A percentile compares a stretch with the other conserved stretches of the same genome.
Evolutionary conservation across 2,797 vertebrate species (phyloP).

Genomic region (Acropternis orthonyx): DNA sequence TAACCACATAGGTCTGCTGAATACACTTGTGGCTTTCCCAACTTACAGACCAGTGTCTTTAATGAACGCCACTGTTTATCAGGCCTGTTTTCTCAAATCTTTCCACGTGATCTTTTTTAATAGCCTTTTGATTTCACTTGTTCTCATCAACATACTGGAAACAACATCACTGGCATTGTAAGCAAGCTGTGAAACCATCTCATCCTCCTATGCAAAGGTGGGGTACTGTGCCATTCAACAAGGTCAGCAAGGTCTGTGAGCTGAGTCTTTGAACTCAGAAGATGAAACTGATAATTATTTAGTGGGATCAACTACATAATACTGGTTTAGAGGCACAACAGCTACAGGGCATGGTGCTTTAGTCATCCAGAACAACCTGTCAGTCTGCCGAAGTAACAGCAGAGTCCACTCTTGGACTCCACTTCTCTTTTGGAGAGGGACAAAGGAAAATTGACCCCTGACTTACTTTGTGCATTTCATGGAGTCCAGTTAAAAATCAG

Average conservation of each 20-base stretch:
- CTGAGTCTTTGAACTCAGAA: not conserved
- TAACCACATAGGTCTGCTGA: not conserved
- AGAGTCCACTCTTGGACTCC: not conserved
- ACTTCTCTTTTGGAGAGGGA: not conserved
- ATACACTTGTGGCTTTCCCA: not conserved
- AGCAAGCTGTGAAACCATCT: not conserved
- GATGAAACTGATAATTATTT: not conserved
- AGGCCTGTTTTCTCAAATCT: not conserved
- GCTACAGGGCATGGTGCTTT: not conserved
- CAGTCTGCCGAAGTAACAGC: not conserved
- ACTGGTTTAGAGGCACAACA: not conserved
- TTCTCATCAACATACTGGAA: not conserved
- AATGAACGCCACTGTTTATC: not conserved
- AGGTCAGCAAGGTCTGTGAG: not conserved
- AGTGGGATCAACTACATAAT: not conserved
- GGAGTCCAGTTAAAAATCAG: not conserved
- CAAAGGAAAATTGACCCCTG: not conserved
- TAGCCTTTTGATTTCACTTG: not conserved
- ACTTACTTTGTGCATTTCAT: not conserved
- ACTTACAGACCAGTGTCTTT: not conserved
- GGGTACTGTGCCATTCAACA: fast-evolving
- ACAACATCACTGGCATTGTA: fast-evolving
- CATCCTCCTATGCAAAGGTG: fast-evolving
- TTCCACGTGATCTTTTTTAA: not conserved
- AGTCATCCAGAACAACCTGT: not conserved